Conservation (phyloP, 2,888 invertebrate species). For the Megamerina dolium region DNA sequence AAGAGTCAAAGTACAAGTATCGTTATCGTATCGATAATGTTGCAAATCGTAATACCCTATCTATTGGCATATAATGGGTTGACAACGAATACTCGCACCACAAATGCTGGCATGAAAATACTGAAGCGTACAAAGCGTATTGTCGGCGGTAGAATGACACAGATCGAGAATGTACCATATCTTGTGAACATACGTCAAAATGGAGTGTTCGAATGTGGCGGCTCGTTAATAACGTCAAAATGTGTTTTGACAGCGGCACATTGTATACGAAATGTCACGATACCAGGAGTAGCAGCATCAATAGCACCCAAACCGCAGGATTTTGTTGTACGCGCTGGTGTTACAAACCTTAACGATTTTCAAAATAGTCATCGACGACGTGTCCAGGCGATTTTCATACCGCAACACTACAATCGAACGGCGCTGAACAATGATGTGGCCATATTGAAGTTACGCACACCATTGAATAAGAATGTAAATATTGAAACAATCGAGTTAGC, state of each 20-base stretch:
- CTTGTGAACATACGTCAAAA: slow-evolving; percentile 34
- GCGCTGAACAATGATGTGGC: slow-evolving; percentile 37
- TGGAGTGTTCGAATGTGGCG: slow-evolving; percentile 37
- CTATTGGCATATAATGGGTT: no score
- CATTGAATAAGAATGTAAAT: slow-evolving; percentile 19
- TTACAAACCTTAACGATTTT: slow-evolving; percentile 28
- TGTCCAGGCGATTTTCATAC: slow-evolving; percentile 26
- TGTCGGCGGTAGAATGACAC: slow-evolving; percentile 33
- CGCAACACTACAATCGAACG: slow-evolving; percentile 21
- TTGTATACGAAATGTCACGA: slow-evolving; percentile 23
- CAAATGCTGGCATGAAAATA: no score
- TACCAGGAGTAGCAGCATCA: no score
- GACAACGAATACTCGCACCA: no score
- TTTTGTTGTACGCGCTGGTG: slow-evolving; percentile 33
- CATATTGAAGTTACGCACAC: slow-evolving; percentile 27
- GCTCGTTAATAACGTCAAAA: slow-evolving; percentile 32
- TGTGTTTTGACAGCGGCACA: slow-evolving; percentile 43
- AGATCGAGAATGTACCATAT: slow-evolving; percentile 29
- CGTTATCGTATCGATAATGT: no score
- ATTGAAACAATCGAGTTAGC: slow-evolving; percentile 26
- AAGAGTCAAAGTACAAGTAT: no score
- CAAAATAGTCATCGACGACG: slow-evolving; percentile 24
- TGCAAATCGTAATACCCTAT: no score
- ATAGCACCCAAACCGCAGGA: no score
- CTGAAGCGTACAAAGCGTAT: slow-evolving; percentile 28